phyloP scores from a whole-genome alignment of 2,113 vertebrate species.

The Oryzias javanicus region DNA sequence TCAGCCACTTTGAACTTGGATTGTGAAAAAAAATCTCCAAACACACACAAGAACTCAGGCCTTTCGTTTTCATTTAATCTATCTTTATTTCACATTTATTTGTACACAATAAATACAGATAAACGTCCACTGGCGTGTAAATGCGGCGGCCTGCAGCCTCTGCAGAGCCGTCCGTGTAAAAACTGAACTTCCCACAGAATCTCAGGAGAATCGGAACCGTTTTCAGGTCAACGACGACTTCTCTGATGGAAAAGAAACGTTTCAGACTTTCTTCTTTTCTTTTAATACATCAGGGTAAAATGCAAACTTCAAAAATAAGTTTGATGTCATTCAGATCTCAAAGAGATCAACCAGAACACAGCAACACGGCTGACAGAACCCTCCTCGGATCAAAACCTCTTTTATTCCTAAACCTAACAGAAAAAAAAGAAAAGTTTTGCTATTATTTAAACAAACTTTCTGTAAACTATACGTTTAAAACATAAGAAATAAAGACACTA shows the following conservation, averaged over 20 bases:
- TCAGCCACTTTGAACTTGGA: too few relatives aligned
- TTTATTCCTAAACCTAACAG: constrained; percentile 36
- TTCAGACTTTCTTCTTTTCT: constrained; percentile 10
- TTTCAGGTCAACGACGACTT: constrained; percentile 44
- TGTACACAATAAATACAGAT: constrained; percentile 74
- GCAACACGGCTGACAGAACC: constrained; percentile 65
- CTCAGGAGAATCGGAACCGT: constrained; percentile 48
- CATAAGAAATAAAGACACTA: constrained; percentile 57
- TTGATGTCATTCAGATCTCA: constrained; percentile 76
- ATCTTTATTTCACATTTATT: constrained; percentile 76
- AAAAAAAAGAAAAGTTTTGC: constrained; percentile 18
- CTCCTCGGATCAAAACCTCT: constrained; percentile 46
- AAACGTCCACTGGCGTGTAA: constrained; percentile 65
- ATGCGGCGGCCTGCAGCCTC: constrained; percentile 38
- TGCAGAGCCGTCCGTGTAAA: constrained; percentile 36
- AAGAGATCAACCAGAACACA: constrained; percentile 73
- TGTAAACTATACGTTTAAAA: constrained; percentile 65
- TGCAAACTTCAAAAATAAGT: constrained; percentile 78
- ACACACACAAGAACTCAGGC: accelerated
- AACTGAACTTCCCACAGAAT: constrained; percentile 36
- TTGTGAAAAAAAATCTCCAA: not conserved
- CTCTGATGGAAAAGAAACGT: constrained; percentile 42
- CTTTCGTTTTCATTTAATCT: constrained; percentile 35
- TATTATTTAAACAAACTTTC: constrained; percentile 43
- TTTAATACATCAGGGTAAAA: constrained; percentile 67